A percentile compares a stretch with the other conserved stretches of the same genome.
phyloP scores from a whole-genome alignment of 2,888 invertebrate genomes.

The Tridacna crocea region DNA sequence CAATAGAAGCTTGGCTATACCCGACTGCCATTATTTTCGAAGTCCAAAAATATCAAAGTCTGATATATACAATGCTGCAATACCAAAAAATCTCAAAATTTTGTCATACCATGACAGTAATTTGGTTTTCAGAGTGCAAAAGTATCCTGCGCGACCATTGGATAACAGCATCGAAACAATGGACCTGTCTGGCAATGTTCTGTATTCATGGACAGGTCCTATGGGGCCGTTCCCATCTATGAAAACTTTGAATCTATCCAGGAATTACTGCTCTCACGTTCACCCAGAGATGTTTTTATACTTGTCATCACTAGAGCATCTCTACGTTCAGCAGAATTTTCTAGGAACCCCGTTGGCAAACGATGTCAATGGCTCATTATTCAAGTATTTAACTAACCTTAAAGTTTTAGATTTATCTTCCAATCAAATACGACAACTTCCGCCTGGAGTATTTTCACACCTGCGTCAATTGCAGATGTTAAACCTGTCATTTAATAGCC shows the following conservation, averaged over 20 bases:
- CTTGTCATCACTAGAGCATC: constrained; percentile 7
- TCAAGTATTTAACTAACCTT: constrained; percentile 27
- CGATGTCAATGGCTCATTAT: constrained; percentile 7
- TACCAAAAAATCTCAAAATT: constrained; percentile 10
- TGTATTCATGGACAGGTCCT: constrained; percentile 22
- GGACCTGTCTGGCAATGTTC: constrained; percentile 40
- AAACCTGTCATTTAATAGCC: constrained; percentile 38
- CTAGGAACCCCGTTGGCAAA: constrained; percentile 32
- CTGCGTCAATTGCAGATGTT: constrained; percentile 14
- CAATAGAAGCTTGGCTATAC: constrained; percentile 17
- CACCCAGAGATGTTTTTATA: constrained; percentile 9
- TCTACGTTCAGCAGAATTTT: constrained; percentile 38
- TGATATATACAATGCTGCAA: not conserved
- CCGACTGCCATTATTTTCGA: constrained; percentile 22
- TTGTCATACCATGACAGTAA: constrained; percentile 13
- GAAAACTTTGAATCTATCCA: constrained; percentile 38
- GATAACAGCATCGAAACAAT: constrained; percentile 23
- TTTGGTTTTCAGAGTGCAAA: constrained; percentile 23
- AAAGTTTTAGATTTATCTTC: constrained; percentile 35
- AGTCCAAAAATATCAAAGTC: not conserved
- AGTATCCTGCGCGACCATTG: not conserved
- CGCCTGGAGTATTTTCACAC: not conserved
- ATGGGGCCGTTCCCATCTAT: constrained; percentile 28
- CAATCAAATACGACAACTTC: constrained; percentile 28
- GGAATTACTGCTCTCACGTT: constrained; percentile 32